These are phyloP conservation scores for Odocoileus virginianus DNA, from an alignment of 2,113 vertebrate species.

Conservation along the genomic window DNA sequence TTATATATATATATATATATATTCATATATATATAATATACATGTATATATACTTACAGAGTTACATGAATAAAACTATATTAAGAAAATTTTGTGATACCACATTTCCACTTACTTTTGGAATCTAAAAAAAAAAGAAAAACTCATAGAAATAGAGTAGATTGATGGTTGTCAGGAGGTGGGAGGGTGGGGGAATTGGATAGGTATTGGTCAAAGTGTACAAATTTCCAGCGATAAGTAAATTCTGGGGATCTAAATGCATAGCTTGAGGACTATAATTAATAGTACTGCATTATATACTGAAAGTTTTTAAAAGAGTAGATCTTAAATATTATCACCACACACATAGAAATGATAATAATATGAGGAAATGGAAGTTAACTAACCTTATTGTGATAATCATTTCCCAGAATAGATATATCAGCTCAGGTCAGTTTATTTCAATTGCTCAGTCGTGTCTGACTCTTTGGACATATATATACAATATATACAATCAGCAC, in stretches of 20 bases:
- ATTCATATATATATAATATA: not conserved
- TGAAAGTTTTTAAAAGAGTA: not conserved
- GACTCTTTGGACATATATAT: not conserved
- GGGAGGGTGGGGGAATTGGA: rapidly evolving
- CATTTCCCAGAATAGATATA: not conserved
- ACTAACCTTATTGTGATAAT: not conserved
- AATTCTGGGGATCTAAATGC: not conserved
- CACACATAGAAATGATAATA: not conserved
- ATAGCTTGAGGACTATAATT: too few species aligned
- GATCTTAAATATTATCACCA: not conserved
- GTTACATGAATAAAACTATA: not conserved
- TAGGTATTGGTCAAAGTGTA: not conserved
- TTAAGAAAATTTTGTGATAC: not conserved
- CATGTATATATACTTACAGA: not conserved
- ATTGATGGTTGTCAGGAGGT: not conserved
- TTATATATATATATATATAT: not conserved
- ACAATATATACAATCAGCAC: not conserved
- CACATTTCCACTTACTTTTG: not conserved
- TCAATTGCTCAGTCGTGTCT: rapidly evolving
- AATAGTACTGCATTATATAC: not conserved
- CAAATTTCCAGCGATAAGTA: not conserved
- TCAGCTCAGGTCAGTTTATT: not conserved
- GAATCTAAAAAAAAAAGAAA: not conserved
- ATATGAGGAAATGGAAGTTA: not conserved
- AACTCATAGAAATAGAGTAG: not conserved